A percentile compares a stretch with the other conserved stretches of the same genome.
Conservation (phyloP, 1,140 invertebrate genomes). For the Metaphire vulgaris region DNA sequence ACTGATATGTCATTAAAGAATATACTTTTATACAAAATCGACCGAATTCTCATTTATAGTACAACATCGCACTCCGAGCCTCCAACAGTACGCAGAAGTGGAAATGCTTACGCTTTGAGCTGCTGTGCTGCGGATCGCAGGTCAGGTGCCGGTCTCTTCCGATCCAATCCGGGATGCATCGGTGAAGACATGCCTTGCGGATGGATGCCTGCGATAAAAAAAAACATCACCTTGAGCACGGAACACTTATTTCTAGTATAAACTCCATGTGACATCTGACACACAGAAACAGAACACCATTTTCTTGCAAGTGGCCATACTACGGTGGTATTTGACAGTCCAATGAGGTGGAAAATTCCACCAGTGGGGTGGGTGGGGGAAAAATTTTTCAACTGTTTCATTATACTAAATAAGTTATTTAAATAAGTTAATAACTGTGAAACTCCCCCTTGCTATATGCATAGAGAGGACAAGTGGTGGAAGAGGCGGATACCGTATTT, state of each 20-base stretch:
- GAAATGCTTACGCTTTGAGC: background rate
- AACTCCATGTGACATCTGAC: background rate
- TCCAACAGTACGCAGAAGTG: too few species aligned
- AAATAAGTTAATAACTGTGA: too few species aligned
- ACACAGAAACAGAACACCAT: background rate
- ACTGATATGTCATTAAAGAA: too few species aligned
- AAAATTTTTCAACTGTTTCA: too few species aligned
- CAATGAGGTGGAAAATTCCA: background rate
- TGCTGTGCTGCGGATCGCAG: slow-evolving; percentile 6
- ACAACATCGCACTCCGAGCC: too few species aligned
- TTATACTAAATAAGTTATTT: too few species aligned
- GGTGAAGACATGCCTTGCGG: slow-evolving; percentile 9
- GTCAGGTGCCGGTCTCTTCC: slow-evolving; percentile 12
- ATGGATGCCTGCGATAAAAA: slow-evolving; percentile 11
- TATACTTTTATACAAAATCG: too few species aligned
- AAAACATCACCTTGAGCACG: background rate
- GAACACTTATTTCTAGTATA: background rate
- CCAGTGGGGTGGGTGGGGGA: background rate
- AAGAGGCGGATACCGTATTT: too few species aligned
- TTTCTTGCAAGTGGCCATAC: background rate
- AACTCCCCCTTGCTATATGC: background rate
- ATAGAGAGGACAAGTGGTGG: too few species aligned
- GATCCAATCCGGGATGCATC: slow-evolving; percentile 19
- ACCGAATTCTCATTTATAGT: too few species aligned
- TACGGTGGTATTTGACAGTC: background rate